Conservation (phyloP, 2,888 invertebrate species). For the Achlya flavicornis region DNA sequence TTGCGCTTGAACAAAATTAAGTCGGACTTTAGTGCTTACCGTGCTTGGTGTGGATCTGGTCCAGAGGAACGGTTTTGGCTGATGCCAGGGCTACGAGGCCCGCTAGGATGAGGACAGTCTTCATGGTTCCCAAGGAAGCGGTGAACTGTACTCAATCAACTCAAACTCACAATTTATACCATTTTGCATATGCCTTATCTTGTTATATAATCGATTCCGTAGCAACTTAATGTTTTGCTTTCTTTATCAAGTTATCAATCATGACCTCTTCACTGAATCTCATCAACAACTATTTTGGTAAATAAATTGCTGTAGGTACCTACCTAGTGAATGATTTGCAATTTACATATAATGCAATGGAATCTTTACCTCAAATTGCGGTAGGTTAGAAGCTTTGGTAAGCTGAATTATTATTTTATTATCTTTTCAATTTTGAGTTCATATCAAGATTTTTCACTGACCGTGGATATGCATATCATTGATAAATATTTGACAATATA, state of each 20-base stretch:
- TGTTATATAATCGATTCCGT: slow-evolving; percentile 20
- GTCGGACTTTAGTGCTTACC: slow-evolving; percentile 36
- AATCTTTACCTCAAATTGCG: no score
- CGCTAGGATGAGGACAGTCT: slow-evolving; percentile 74
- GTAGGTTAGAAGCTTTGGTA: no score
- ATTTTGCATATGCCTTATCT: slow-evolving; percentile 19
- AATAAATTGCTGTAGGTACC: background rate
- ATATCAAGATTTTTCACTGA: no score
- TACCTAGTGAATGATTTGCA: background rate
- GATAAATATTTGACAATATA: no score
- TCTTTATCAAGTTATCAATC: slow-evolving; percentile 27
- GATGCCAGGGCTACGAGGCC: slow-evolving; percentile 66
- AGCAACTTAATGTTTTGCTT: slow-evolving; percentile 27
- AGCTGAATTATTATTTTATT: no score
- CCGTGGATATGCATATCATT: no score
- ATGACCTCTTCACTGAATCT: slow-evolving; percentile 12
- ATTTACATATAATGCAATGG: background rate
- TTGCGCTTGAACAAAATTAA: no score
- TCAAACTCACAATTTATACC: slow-evolving; percentile 37
- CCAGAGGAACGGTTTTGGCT: slow-evolving; percentile 49
- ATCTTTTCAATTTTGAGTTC: no score
- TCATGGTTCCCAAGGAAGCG: slow-evolving; percentile 65
- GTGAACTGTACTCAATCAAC: slow-evolving; percentile 57
- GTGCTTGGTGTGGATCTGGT: slow-evolving; percentile 43
- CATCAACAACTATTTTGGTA: background rate